Evolutionary conservation across 2,113 vertebrate species (phyloP).

Genomic region (Podocnemis expansa): DNA sequence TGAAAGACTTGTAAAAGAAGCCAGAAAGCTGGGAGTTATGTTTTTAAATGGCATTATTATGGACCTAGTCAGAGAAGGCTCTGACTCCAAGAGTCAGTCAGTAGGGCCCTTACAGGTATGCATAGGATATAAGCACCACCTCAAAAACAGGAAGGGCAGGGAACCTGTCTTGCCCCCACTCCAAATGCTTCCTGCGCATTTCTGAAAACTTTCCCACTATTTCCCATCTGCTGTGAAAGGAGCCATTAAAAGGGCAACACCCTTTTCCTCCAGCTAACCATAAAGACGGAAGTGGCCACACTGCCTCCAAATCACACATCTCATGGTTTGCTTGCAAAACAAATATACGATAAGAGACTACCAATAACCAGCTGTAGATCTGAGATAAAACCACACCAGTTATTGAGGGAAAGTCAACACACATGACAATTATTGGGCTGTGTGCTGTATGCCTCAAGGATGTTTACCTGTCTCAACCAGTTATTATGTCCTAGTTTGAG

Average conservation of each 20-base stretch:
- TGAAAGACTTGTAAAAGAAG: neutral
- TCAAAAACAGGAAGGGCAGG: neutral
- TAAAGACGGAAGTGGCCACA: neutral
- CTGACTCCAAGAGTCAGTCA: neutral
- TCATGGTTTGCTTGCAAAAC: fast-evolving
- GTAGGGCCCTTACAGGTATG: neutral
- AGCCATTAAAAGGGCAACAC: neutral
- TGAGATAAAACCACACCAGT: neutral
- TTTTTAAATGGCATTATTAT: neutral
- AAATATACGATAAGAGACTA: fast-evolving
- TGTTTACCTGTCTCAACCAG: constrained; percentile 91
- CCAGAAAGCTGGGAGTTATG: fast-evolving
- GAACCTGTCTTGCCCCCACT: neutral
- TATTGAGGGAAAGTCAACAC: neutral
- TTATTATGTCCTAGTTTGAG: constrained; percentile 99
- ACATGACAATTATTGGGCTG: neutral
- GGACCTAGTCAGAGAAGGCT: neutral
- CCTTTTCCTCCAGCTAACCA: neutral
- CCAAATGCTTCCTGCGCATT: neutral
- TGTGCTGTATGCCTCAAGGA: neutral
- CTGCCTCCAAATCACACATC: neutral
- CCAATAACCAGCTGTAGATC: neutral
- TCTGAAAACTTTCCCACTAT: neutral
- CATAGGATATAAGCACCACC: neutral
- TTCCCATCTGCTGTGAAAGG: neutral